Conservation (phyloP, 2,113 vertebrate genomes). For the Octodon degus region DNA sequence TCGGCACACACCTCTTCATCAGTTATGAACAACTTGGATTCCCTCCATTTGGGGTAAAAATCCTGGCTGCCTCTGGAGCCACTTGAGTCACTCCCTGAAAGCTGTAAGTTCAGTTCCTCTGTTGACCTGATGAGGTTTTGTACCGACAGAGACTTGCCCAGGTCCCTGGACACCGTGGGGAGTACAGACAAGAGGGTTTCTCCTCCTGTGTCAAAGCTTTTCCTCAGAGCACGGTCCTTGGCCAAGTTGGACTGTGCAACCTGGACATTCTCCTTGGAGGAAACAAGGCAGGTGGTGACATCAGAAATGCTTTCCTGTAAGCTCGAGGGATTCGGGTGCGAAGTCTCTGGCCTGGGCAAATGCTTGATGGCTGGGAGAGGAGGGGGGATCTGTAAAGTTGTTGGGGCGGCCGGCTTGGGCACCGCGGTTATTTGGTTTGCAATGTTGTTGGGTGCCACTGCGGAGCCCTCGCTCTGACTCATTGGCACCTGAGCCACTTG, state of each 20-base stretch:
- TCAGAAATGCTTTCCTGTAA: constrained; percentile 88
- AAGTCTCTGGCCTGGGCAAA: constrained; percentile 84
- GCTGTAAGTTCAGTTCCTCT: constrained; percentile 88
- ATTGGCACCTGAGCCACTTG: constrained; percentile 90
- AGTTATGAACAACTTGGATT: constrained; percentile 95
- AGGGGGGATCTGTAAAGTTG: constrained; percentile 93
- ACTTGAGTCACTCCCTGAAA: constrained; percentile 92
- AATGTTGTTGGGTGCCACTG: constrained; percentile 84
- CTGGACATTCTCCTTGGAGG: constrained; percentile 88
- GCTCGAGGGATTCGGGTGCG: constrained; percentile 87
- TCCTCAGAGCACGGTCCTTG: constrained; percentile 92
- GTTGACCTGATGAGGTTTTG: constrained; percentile 94
- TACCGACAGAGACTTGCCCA: constrained; percentile 95
- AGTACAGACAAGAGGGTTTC: constrained; percentile 90
- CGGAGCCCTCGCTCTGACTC: constrained; percentile 87
- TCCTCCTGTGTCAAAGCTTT: constrained; percentile 92
- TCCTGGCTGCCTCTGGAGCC: constrained; percentile 89
- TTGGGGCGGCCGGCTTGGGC: constrained; percentile 88
- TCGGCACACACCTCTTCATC: constrained; percentile 91
- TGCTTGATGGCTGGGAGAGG: constrained; percentile 89
- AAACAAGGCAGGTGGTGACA: constrained; percentile 89
- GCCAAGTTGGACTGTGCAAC: constrained; percentile 85
- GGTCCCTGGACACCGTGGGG: constrained; percentile 85
- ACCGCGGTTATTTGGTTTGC: constrained; percentile 90
- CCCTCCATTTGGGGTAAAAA: constrained; percentile 92